A percentile compares a stretch with the other conserved stretches of the same genome.
Conservation (phyloP, 2,113 vertebrate genomes). For the Zosterops lateralis region DNA sequence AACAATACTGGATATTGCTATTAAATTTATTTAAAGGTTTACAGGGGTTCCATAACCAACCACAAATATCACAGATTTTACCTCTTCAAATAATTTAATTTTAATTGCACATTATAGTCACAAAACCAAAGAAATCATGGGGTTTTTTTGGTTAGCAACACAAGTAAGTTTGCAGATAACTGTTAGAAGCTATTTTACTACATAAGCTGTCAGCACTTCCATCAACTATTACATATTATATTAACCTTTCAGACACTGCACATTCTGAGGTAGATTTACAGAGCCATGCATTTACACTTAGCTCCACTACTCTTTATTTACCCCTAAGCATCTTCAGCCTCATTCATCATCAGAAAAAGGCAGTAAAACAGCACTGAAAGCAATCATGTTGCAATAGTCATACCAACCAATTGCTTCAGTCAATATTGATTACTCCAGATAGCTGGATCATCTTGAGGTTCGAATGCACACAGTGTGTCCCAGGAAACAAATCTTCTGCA, state of each 20-base stretch:
- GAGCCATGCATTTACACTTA: background rate
- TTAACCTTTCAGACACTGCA: background rate
- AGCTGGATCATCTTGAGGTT: background rate
- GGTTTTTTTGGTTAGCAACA: background rate
- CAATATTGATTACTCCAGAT: background rate
- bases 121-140: background rate
- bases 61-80: background rate
- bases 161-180: background rate
- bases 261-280: background rate
- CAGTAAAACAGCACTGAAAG: background rate
- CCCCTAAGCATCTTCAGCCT: background rate
- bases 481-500: background rate
- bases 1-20: background rate
- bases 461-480: rapidly evolving
- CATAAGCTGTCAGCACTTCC: background rate
- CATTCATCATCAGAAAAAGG: background rate
- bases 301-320: background rate
- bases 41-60: background rate
- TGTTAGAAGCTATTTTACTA: background rate
- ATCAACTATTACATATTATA: background rate
- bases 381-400: background rate
- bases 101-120: background rate
- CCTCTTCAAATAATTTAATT: background rate
- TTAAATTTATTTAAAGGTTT: background rate
- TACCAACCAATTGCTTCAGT: background rate